These are phyloP conservation scores for Chionoecetes opilio DNA, from an alignment of 1,140 invertebrate genomes.

Conservation along the genomic window DNA sequence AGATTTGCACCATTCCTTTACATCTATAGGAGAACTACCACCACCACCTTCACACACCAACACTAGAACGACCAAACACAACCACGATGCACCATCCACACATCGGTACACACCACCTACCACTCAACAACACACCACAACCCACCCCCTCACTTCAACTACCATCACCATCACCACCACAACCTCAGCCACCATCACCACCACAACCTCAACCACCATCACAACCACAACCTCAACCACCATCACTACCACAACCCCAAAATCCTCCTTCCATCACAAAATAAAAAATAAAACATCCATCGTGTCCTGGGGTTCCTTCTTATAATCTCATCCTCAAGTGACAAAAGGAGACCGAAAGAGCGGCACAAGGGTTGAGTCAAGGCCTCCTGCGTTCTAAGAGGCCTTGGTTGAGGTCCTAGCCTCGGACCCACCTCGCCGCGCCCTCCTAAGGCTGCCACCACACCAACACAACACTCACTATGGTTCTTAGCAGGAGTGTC, in stretches of 20 bases:
- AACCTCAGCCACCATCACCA: no score
- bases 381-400: no score
- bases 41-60: not conserved
- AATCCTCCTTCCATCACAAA: no score
- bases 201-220: no score
- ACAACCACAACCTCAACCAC: no score
- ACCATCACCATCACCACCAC: no score
- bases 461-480: not conserved
- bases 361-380: not conserved
- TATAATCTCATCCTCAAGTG: not conserved
- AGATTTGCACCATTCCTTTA: not conserved
- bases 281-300: no score
- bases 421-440: not conserved
- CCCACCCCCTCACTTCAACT: no score
- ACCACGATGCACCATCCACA: not conserved
- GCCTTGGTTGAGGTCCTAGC: no score
- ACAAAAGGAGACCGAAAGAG: constrained; percentile 5
- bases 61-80: not conserved
- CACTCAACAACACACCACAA: not conserved
- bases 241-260: no score
- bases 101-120: not conserved
- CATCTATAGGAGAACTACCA: not conserved
- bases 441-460: not conserved
- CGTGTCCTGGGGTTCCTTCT: not conserved
- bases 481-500: not conserved